Evolutionary conservation across 2,888 invertebrate species (phyloP).

Genomic region (Deroplatys truncata): DNA sequence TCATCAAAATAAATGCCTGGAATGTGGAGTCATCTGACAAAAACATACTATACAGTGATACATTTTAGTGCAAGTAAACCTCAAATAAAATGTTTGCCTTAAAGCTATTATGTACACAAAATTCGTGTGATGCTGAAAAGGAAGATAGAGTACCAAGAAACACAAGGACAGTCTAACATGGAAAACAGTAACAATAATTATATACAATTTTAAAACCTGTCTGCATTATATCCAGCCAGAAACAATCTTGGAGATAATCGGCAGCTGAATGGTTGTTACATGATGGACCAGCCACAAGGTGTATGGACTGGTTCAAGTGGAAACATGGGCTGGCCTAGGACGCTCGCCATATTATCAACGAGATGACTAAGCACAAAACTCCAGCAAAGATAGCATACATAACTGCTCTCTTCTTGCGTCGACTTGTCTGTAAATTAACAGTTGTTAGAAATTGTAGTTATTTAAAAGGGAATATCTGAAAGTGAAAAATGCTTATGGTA

Average conservation of each 20-base stretch:
- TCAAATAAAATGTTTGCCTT: neutral
- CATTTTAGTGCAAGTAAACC: neutral
- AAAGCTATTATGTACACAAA: neutral
- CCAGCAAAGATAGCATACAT: conserved; percentile 8
- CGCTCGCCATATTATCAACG: conserved; percentile 14
- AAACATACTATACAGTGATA: neutral
- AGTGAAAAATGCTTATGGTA: neutral
- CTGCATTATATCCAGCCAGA: neutral
- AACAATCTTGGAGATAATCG: neutral
- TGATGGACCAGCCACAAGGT: neutral
- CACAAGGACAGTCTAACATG: neutral
- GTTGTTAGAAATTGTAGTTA: no score
- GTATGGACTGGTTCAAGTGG: neutral
- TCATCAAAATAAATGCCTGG: neutral
- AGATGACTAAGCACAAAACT: conserved; percentile 10
- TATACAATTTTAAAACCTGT: neutral
- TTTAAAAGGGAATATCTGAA: no score
- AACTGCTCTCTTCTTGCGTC: conserved; percentile 22
- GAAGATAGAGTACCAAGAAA: neutral
- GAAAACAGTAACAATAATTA: neutral
- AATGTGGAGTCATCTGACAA: neutral
- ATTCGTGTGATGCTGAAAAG: neutral
- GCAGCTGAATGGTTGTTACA: neutral
- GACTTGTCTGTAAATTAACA: conserved; percentile 18
- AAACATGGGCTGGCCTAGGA: neutral